Conservation (phyloP, 2,888 invertebrate genomes). For the Cataglyphis altisquamis region DNA sequence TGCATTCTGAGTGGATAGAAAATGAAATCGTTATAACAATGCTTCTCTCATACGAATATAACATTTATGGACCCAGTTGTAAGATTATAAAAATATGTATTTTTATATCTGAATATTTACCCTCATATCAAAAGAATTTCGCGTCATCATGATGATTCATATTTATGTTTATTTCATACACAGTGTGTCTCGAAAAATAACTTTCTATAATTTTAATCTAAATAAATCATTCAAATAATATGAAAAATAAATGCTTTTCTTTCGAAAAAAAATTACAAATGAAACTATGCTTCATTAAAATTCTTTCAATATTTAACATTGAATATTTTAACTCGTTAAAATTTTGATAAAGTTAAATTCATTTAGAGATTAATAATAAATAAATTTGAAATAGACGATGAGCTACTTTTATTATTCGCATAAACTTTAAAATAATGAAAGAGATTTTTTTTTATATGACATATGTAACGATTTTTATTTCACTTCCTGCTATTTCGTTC, state of each 20-base stretch:
- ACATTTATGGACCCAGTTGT: background rate
- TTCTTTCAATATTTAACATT: too few relatives aligned
- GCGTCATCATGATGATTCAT: background rate
- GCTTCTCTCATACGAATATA: background rate
- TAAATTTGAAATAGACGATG: background rate
- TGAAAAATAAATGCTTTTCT: background rate
- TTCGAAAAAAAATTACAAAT: too few relatives aligned
- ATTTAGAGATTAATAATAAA: background rate
- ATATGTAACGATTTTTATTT: constrained; percentile 2
- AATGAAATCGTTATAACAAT: background rate
- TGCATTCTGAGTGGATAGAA: background rate
- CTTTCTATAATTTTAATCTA: constrained; percentile 1
- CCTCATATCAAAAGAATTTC: background rate
- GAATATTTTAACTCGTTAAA: too few relatives aligned
- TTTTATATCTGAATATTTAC: background rate
- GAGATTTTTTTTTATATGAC: background rate
- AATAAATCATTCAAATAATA: background rate
- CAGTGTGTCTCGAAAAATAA: background rate
- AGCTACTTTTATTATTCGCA: background rate
- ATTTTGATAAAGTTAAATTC: background rate
- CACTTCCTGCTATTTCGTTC: background rate
- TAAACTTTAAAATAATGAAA: background rate
- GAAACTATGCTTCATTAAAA: too few relatives aligned
- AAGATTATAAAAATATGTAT: background rate
- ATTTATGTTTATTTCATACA: background rate